phyloP scores from a whole-genome alignment of 2,797 vertebrate genomes.

The Pantherophis alleghaniensis region DNA sequence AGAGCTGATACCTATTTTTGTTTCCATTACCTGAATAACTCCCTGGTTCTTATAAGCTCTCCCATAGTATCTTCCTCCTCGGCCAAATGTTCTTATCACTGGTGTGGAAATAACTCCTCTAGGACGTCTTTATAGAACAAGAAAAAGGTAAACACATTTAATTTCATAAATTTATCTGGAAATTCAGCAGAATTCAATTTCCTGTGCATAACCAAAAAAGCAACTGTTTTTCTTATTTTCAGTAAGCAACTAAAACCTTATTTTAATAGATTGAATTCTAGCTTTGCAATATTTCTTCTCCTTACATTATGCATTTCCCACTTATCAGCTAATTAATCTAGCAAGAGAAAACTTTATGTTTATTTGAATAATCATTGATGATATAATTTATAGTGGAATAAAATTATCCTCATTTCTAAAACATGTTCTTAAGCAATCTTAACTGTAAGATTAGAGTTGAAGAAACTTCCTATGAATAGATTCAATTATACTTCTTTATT shows the following conservation, averaged over 20 bases:
- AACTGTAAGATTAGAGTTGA: background rate
- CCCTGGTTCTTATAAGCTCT: constrained; percentile 88
- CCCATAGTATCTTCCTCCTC: constrained; percentile 82
- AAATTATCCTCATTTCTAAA: background rate
- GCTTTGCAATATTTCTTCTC: background rate
- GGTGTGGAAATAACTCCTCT: constrained; percentile 93
- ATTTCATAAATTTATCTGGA: constrained; percentile 6
- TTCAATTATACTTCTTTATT: background rate
- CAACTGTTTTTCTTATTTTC: background rate
- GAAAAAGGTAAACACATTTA: constrained; percentile 37
- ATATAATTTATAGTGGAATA: background rate
- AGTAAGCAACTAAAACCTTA: background rate
- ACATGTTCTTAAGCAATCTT: background rate
- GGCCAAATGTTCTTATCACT: constrained; percentile 91
- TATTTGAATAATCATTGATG: background rate
- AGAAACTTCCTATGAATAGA: background rate
- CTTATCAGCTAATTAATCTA: background rate
- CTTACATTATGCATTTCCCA: background rate
- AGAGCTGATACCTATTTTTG: background rate
- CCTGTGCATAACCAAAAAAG: background rate
- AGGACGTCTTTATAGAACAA: constrained; percentile 73
- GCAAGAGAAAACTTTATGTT: background rate
- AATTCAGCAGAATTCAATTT: background rate
- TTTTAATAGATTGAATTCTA: background rate
- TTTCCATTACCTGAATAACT: constrained; percentile 78